Percentiles rank a stretch among this genome's conserved stretches.
Conservation (phyloP, 2,113 vertebrate genomes). For the Lonchura striata region DNA sequence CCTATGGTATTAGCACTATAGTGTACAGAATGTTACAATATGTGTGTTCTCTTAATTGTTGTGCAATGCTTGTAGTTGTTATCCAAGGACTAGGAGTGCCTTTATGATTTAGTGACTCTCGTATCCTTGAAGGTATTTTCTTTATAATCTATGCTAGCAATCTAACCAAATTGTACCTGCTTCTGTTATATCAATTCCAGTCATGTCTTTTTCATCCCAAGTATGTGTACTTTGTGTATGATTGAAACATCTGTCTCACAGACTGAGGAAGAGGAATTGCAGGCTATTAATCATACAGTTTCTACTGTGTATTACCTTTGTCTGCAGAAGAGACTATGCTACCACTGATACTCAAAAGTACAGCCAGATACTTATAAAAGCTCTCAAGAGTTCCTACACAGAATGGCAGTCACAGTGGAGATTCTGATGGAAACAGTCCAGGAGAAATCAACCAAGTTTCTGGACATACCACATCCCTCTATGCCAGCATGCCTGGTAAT, state of each 20-base stretch:
- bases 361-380: not conserved
- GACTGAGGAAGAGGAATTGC: not conserved
- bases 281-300: not conserved
- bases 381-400: not conserved
- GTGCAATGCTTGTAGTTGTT: not conserved
- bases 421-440: not conserved
- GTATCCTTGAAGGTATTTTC: not conserved
- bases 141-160: not conserved
- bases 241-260: not conserved
- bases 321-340: not conserved
- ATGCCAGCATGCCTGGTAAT: constrained; percentile 1
- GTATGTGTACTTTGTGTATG: not conserved
- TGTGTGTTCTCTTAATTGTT: not conserved
- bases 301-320: not conserved
- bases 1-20: not conserved
- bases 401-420: not conserved
- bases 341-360: not conserved
- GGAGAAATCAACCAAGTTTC: constrained; percentile 13
- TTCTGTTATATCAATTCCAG: not conserved
- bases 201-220: not conserved
- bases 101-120: not conserved
- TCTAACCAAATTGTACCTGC: not conserved
- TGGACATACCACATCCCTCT: not conserved
- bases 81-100: not conserved
- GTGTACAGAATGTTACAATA: not conserved